Conservation (phyloP, 2,113 vertebrate species). For the Labeo rohita region DNA sequence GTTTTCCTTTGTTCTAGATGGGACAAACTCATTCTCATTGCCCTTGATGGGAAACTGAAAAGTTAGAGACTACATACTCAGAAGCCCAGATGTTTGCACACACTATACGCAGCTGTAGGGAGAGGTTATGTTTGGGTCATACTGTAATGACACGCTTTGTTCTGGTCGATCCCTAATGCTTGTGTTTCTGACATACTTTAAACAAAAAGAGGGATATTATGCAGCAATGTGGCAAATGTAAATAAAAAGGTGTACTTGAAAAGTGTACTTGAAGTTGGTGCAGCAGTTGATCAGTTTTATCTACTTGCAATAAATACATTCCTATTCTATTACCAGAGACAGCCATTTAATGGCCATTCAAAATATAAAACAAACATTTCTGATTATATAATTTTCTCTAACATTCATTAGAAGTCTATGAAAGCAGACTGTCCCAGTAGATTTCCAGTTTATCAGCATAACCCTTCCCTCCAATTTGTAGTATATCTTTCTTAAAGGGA, state of each 20-base stretch:
- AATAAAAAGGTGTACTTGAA: not conserved
- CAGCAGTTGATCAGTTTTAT: constrained; percentile 10
- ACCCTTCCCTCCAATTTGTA: not conserved
- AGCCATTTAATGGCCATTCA: constrained; percentile 37
- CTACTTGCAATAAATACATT: constrained; percentile 32
- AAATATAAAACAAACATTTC: constrained; percentile 1
- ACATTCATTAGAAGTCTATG: constrained; percentile 30
- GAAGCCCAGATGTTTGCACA: constrained; percentile 42
- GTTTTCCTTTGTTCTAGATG: constrained; percentile 50
- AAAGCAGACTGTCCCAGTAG: constrained; percentile 28
- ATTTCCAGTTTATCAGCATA: constrained; percentile 32
- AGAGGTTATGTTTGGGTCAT: constrained; percentile 37
- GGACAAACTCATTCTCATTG: constrained; percentile 21
- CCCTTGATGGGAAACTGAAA: constrained; percentile 40
- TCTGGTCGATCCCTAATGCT: not conserved
- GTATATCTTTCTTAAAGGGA: not conserved
- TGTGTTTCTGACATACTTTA: not conserved
- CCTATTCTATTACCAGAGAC: constrained; percentile 20
- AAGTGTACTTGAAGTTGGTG: not conserved
- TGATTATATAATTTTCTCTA: constrained; percentile 24
- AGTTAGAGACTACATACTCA: constrained; percentile 43
- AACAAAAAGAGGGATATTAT: not conserved
- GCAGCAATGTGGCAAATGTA: not conserved
- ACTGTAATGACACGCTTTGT: constrained; percentile 20
- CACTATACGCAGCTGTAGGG: constrained; percentile 38